Base-by-base conservation (phyloP, 53 echinoderm and acorn worm genomes). In the Apostichopus leukothele region DNA sequence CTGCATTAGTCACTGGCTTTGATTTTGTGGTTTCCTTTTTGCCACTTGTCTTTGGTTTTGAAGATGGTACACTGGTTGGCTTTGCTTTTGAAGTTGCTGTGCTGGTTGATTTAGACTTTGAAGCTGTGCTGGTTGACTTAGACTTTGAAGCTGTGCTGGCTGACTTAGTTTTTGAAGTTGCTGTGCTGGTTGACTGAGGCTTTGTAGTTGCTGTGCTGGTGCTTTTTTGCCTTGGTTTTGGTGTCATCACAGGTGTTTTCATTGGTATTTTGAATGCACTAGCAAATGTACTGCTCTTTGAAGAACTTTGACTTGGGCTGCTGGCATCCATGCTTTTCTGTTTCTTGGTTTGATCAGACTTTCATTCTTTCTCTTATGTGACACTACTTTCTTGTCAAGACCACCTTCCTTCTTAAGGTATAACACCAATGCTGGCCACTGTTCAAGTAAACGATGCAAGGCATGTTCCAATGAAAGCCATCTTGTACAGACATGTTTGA, bases 401-500 rank as follows among this genome's bases (percentile, higher is more conserved):
- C 57, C 57, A 57, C 7, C 59, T 91, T 79, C 71, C 79, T 60
- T 27, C 78, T 11, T 84, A 57, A 93, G 84, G 78, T 90, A 93
- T 2, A 55, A 84, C 55, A 25, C 9, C 60, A 92, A 76, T 67
- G 93, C 78, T 55, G 50, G 67, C 93, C 93, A 90, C 86, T 93
- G 90, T 66, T 93, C 93, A 73, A 93, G 85, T 19, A 93, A 84
- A 76, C 93, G 81, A 84, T 90, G 61, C 76, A 93, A 61, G 20
- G 90, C 88, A 19, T 71, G 76, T 51, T 90, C 77, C 25, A 93
- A n/a, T 10, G 90, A 90, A 52, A 93, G 73, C 93, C 89, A 90
- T 26, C 93, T 75, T 50, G 88, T 83, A 67, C 88, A 92, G 18
- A 92, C 88, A 76, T 92, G 92, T 54, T 92, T 90, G 5, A 90